Percentiles rank a stretch among this genome's conserved stretches.
Conservation (phyloP, 2,113 vertebrate species). For the Gasterosteus aculeatus region DNA sequence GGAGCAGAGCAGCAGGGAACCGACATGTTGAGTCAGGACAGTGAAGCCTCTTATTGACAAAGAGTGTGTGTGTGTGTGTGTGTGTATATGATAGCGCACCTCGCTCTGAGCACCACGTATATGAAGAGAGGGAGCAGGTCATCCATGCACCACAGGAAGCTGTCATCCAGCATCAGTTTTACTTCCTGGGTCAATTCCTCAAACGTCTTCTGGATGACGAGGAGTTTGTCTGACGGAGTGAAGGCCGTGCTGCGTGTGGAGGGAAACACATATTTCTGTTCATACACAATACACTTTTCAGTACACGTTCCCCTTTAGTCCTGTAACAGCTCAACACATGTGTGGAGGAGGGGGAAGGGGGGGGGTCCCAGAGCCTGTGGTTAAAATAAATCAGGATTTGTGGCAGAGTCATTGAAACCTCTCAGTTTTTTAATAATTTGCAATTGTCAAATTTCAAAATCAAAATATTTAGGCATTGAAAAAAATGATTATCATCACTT, state of each 20-base stretch:
- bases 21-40: neutral
- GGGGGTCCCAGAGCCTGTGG: neutral
- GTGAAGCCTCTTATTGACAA: neutral
- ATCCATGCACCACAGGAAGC: conserved; percentile 98
- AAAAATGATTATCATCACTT: too few species aligned
- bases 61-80: neutral
- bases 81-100: conserved; percentile 74
- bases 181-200: conserved; percentile 94
- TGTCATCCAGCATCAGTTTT: conserved; percentile 84
- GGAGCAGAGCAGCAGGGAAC: conserved; percentile 25
- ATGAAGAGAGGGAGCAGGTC: conserved; percentile 97
- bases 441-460: neutral
- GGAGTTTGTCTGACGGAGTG: conserved; percentile 93
- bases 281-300: neutral
- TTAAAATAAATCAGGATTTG: neutral
- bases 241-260: conserved; percentile 87
- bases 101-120: conserved; percentile 95
- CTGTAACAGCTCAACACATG: neutral
- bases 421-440: neutral
- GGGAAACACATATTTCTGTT: neutral
- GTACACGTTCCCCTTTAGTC: neutral
- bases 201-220: conserved; percentile 95
- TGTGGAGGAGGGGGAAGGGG: neutral
- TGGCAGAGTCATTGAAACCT: neutral
- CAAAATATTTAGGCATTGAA: neutral